phyloP scores from a whole-genome alignment of 2,888 invertebrate species.

The Lissonota sp. region DNA sequence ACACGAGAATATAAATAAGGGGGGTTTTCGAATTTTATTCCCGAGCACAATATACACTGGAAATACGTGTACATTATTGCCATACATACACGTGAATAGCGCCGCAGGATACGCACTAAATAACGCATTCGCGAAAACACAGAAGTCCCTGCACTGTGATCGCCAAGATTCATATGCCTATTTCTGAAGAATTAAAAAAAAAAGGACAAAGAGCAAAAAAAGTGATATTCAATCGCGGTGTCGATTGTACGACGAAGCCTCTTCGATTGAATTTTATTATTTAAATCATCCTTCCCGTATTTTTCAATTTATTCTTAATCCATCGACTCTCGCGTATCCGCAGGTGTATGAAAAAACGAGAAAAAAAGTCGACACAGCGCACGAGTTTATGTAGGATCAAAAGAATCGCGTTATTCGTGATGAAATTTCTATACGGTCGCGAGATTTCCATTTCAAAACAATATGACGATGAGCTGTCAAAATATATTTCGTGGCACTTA shows the following conservation, averaged over 20 bases:
- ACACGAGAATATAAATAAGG: slow-evolving; percentile 62
- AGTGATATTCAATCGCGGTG: slow-evolving; percentile 50
- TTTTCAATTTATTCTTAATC: slow-evolving; percentile 49
- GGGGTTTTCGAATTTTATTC: slow-evolving; percentile 61
- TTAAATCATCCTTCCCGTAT: slow-evolving; percentile 43
- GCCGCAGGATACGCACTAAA: slow-evolving; percentile 61
- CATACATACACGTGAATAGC: slow-evolving; percentile 26
- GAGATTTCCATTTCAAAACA: slow-evolving; percentile 16
- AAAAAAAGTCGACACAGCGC: background rate
- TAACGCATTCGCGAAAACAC: slow-evolving; percentile 58
- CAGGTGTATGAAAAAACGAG: no score
- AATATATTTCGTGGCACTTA: slow-evolving; percentile 46
- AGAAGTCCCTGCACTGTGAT: slow-evolving; percentile 7
- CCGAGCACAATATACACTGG: slow-evolving; percentile 38
- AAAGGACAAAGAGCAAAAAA: slow-evolving; percentile 25
- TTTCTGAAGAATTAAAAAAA: slow-evolving; percentile 30
- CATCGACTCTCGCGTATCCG: background rate
- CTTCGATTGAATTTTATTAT: slow-evolving; percentile 62
- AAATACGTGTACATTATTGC: slow-evolving; percentile 32
- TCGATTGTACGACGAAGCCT: slow-evolving; percentile 34
- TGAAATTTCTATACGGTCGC: slow-evolving; percentile 30
- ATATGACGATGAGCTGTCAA: slow-evolving; percentile 49
- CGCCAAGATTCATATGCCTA: background rate
- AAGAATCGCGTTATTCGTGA: slow-evolving; percentile 54
- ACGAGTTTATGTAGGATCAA: slow-evolving; percentile 10